Evolutionary conservation across 2,888 invertebrate genomes (phyloP), one percentile per base, ranked within the genome.

Genomic region (Nomada flava): DNA sequence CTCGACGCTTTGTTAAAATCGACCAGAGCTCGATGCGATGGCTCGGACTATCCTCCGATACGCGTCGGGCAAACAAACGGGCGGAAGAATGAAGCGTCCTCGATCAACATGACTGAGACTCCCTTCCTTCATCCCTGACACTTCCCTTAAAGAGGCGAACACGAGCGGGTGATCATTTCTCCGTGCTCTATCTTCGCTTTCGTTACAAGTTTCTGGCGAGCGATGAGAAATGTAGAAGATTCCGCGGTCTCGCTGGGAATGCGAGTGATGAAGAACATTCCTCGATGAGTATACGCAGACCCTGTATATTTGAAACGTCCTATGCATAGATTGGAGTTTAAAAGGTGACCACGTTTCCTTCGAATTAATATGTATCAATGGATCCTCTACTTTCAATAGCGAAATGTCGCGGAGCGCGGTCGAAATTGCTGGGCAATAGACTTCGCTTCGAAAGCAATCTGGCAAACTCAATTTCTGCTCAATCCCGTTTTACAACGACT

Each of bases 71-170:
- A 72, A 74, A 81, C 70, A 78, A 86, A 85, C 79, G 74, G 70
- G 73, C 13, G 74, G 53, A 77, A 74, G 75, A 76, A 79, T 50
- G 64, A 72, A 60, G 74, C 64, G 85, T 82, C 62, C 67, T 82
- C 83, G 67, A 87, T 83, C 82, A 78, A 76, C 71, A 57, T 47
- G 42, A 62, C 63, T 36, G 79, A 57, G 52, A 64, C 69, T 60
- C 26, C 5, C 23, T 36, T n/a, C 67, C 13, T 68, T 20, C 68
- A 68, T 50, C 55, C 52, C n/a, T 23, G 50, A 55, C 42, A 26
- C 18, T 15, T 55, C 4, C 57, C 44, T 13, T 20, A 11, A 42
- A 63, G 44, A 5, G 52, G 23, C n/a, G 53, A 23, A 60, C 50
- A 23, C 20, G 13, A 23, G 23, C 53, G 2, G 29, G 2, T 53